phyloP scores from a whole-genome alignment of 2,888 invertebrate genomes.

The Plutella xylostella region DNA sequence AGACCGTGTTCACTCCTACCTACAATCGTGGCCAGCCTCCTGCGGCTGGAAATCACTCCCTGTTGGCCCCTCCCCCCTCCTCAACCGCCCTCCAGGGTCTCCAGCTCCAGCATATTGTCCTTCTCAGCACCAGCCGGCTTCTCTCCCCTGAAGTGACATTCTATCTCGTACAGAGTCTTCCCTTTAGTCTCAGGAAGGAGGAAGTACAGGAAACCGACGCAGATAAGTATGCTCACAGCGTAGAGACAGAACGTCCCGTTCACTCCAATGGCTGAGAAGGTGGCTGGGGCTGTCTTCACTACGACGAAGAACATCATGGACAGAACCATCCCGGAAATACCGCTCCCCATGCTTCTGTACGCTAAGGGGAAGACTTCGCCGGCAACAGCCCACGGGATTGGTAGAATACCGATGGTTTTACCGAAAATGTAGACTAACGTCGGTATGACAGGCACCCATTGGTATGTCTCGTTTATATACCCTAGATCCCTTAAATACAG shows the following conservation, averaged over 20 bases:
- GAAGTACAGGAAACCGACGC: conserved; percentile 67
- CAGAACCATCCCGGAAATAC: conserved; percentile 72
- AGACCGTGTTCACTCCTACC: conserved; percentile 16
- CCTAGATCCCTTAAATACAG: conserved; percentile 46
- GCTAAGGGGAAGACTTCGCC: conserved; percentile 76
- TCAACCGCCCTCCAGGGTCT: conserved; percentile 53
- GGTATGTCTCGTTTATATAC: conserved; percentile 36
- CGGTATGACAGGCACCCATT: conserved; percentile 60
- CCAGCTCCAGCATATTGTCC: conserved; percentile 48
- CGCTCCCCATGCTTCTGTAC: conserved; percentile 74
- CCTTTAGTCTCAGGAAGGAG: conserved; percentile 78
- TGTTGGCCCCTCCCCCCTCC: conserved; percentile 16
- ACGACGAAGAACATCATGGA: conserved; percentile 74
- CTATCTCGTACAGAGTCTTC: conserved; percentile 75
- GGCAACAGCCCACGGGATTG: conserved; percentile 79
- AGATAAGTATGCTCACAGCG: conserved; percentile 63
- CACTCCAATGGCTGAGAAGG: conserved; percentile 63
- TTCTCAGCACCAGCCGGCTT: conserved; percentile 19
- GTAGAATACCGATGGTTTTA: conserved; percentile 70
- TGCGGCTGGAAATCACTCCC: conserved; percentile 39
- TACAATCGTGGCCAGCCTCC: conserved; percentile 30
- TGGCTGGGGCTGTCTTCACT: conserved; percentile 73
- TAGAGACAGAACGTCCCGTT: conserved; percentile 73
- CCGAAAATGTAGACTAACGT: conserved; percentile 68
- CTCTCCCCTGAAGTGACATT: conserved; percentile 62